Conservation (phyloP, 2,113 vertebrate genomes). For the Sylvilagus bachmani region DNA sequence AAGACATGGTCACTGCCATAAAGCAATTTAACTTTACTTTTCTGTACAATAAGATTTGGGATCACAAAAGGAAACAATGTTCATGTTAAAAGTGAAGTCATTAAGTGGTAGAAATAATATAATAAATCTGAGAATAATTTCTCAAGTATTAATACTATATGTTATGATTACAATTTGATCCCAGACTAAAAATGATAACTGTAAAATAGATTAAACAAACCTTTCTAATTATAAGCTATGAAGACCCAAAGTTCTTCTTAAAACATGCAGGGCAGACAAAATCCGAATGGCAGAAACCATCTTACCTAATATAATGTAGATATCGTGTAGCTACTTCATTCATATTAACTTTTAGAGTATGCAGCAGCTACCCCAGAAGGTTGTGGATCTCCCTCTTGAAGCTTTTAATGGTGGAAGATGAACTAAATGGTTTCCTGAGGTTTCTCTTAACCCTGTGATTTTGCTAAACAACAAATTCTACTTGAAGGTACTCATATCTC, state of each 20-base stretch:
- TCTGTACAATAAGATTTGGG: slow-evolving; percentile 14
- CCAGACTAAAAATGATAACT: neutral
- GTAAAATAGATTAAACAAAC: neutral
- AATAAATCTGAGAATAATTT: slow-evolving; percentile 53
- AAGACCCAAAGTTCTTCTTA: neutral
- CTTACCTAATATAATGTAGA: neutral
- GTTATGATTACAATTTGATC: slow-evolving; percentile 9
- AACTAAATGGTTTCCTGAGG: slow-evolving; percentile 39
- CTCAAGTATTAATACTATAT: neutral
- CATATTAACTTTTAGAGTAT: slow-evolving; percentile 19
- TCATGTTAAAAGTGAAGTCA: slow-evolving; percentile 44
- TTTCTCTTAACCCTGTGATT: slow-evolving; percentile 43
- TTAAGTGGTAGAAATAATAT: slow-evolving; percentile 19
- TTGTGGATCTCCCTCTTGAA: slow-evolving; percentile 37
- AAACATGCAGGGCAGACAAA: neutral
- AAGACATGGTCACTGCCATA: neutral
- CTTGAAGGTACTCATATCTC: neutral
- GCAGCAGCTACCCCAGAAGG: neutral
- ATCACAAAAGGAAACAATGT: slow-evolving; percentile 29
- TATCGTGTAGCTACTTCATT: slow-evolving; percentile 3
- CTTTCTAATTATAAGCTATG: neutral
- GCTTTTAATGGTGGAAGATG: slow-evolving; percentile 36
- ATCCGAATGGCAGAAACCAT: neutral
- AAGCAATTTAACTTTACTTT: slow-evolving; percentile 8
- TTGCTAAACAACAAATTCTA: slow-evolving; percentile 55